These are phyloP conservation scores for Acipenser ruthenus DNA, from an alignment of 2,797 vertebrate genomes.

Conservation along the genomic window DNA sequence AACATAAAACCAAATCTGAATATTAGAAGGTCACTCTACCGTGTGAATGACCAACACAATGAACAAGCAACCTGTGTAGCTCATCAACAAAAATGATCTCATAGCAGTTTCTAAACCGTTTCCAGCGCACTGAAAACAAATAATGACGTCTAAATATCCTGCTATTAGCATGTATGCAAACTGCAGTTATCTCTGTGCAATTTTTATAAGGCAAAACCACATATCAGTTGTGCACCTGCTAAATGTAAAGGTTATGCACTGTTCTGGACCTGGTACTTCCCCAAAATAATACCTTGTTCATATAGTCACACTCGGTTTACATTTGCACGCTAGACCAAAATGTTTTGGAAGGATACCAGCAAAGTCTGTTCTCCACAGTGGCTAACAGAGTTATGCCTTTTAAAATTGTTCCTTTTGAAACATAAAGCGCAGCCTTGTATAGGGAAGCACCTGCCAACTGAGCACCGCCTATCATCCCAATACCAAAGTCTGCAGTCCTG, in stretches of 20 bases:
- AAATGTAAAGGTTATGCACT: slow-evolving; percentile 1
- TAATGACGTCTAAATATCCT: not conserved
- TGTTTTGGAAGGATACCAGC: too few species aligned
- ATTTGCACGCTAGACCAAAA: too few species aligned
- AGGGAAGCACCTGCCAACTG: too few species aligned
- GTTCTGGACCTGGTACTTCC: not conserved
- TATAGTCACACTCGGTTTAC: too few species aligned
- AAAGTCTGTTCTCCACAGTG: too few species aligned
- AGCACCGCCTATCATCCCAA: too few species aligned
- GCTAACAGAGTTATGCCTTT: too few species aligned
- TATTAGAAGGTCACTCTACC: not conserved
- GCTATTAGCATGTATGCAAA: slow-evolving; percentile 6
- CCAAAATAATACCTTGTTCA: not conserved
- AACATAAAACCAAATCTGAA: not conserved
- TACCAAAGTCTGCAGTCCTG: too few species aligned
- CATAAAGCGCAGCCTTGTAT: too few species aligned
- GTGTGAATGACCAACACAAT: not conserved
- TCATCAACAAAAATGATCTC: not conserved
- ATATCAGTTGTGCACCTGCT: not conserved
- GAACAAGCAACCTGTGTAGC: not conserved
- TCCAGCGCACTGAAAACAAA: not conserved
- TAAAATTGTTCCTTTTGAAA: too few species aligned
- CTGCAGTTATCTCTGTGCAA: slow-evolving; percentile 1
- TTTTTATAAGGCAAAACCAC: not conserved
- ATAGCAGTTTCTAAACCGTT: not conserved